Base-by-base conservation (phyloP, 53 echinoderm and acorn worm species). In the Echinometra lucunter region DNA sequence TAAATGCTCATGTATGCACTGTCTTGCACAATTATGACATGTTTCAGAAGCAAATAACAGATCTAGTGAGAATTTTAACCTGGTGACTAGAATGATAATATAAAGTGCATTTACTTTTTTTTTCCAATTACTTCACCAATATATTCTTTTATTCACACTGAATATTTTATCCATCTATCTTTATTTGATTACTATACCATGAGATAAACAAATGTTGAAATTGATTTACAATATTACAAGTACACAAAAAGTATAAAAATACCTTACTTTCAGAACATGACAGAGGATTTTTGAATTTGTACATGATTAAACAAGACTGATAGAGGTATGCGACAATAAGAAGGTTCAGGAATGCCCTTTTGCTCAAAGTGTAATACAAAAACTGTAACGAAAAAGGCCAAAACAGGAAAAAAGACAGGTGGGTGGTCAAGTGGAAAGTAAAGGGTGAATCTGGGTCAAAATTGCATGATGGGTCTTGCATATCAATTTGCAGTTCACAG, bases 401-500 rank as follows among this genome's bases (percentile, higher is more conserved):
- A 85, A 85, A 85, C 1, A n/a, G 28, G 30, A 16, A 28, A 81
- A 81, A 45, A 47, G 85, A 30, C 27, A 47, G 40, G 12, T 47
- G 85, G 53, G 8, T 47, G 85, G 85, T 85, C 85, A 85, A 85
- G 85, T 85, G 85, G 28, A 47, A 3, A 49, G 85, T n/a, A 53
- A 85, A 85, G 27, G 13, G 45, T n/a, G 89, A 37, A 89, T 89
- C 58, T 89, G 58, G 89, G 89, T 89, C 60, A 60, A 89, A 58
- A 60, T 89, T 89, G 58, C 89, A 89, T 58, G 89, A 85, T 89
- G 89, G 89, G 60, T 58, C 57, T 58, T 8, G 89, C 57, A 89
- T 89, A 89, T 89, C 60, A 89, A 60, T 89, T 58, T 37, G 58
- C 35, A 21, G 37, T 58, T 89, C 58, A 37, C 18, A 89, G 60